phyloP scores from a whole-genome alignment of 1,140 invertebrate species.

The Cotesia chilonis region DNA sequence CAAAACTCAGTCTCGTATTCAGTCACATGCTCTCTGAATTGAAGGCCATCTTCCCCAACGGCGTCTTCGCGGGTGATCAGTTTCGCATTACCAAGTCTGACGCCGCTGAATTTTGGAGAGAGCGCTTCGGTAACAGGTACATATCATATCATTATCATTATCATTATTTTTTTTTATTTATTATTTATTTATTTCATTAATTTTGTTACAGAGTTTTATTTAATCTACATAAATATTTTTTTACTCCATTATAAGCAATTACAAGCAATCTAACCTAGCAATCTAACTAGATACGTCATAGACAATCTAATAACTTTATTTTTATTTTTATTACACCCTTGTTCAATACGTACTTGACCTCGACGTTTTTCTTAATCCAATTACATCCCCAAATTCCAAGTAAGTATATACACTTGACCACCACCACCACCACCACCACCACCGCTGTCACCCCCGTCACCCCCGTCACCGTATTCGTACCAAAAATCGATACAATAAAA shows the following conservation, averaged over 20 bases:
- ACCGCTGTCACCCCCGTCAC: neutral
- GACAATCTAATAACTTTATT: neutral
- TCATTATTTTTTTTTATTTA: neutral
- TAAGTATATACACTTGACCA: neutral
- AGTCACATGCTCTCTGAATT: conserved; percentile 99
- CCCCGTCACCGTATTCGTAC: neutral
- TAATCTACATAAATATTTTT: too few relatives aligned
- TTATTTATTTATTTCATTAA: neutral
- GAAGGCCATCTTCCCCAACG: conserved; percentile 97
- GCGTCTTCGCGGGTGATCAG: conserved; percentile 93
- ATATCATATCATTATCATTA: neutral
- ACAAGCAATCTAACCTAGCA: neutral
- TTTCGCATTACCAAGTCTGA: conserved; percentile 99
- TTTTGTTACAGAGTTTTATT: neutral
- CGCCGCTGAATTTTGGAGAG: conserved; percentile 98
- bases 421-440: too few relatives aligned
- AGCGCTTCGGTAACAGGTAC: conserved; percentile 95
- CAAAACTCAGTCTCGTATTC: conserved; percentile 98
- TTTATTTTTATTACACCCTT: neutral
- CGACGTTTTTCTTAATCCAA: conserved; percentile 4
- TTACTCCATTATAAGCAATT: too few relatives aligned
- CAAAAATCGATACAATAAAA: conserved; percentile 9
- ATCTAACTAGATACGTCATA: conserved; percentile 3
- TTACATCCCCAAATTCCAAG: neutral
- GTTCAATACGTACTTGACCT: neutral